Evolutionary conservation across 1,140 invertebrate genomes (phyloP).

Genomic region (Asobara japonica): DNA sequence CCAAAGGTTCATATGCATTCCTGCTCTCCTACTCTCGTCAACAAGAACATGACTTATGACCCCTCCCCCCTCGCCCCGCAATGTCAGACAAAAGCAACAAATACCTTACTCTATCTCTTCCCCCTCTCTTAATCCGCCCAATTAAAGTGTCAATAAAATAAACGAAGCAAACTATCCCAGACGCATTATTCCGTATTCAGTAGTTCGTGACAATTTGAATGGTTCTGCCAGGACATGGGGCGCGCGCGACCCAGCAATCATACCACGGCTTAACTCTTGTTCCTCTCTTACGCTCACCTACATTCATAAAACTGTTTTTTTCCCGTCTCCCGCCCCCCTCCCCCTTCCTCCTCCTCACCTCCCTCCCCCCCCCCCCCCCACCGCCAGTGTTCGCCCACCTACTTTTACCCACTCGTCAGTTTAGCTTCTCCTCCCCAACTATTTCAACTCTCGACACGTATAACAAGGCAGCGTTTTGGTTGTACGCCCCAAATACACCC

Average conservation of each 20-base stretch:
- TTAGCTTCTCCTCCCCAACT: not conserved
- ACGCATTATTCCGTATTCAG: not conserved
- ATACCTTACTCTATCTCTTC: not conserved
- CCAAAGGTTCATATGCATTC: too few relatives aligned
- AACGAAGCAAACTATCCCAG: not conserved
- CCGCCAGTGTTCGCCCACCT: conserved; percentile 11
- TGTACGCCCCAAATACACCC: not conserved
- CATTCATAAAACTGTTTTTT: conserved; percentile 34
- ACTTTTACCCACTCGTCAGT: not conserved
- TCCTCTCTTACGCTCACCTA: conserved; percentile 45
- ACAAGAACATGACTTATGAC: too few relatives aligned
- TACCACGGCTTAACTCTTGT: conserved; percentile 50
- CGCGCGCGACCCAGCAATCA: conserved; percentile 55
- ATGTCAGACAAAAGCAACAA: too few relatives aligned
- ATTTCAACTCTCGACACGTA: not conserved
- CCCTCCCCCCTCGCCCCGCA: too few relatives aligned
- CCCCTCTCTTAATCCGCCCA: not conserved
- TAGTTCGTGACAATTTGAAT: conserved; percentile 60
- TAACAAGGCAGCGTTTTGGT: conserved; percentile 1
- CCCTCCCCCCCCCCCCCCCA: not conserved
- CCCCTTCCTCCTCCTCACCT: conserved; percentile 26
- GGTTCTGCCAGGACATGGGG: conserved; percentile 41
- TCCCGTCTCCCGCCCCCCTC: not conserved
- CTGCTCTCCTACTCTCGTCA: too few relatives aligned
- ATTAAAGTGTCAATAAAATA: not conserved